Conservation (phyloP, 30 jellyfish, hydroid and myxozoan genomes). For the Sanderia malayensis region DNA sequence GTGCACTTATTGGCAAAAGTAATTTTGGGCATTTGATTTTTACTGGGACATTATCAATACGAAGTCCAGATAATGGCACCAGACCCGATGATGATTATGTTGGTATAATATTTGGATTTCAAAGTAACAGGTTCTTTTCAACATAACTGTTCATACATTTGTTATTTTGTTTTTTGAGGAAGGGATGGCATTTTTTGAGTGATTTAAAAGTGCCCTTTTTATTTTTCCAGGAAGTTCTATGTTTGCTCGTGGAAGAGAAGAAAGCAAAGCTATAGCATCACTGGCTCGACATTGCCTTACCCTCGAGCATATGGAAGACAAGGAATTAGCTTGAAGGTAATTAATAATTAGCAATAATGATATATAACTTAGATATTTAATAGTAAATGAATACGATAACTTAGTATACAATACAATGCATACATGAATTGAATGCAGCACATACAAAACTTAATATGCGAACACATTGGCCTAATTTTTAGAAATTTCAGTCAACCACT, state of each 20-base stretch:
- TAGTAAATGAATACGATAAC: too few relatives aligned
- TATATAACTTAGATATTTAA: too few relatives aligned
- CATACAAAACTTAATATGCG: too few relatives aligned
- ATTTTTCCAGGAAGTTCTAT: constrained; percentile 52
- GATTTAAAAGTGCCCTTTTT: too few relatives aligned
- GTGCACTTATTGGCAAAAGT: constrained; percentile 53
- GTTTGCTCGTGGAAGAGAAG: constrained; percentile 68
- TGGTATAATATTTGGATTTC: constrained; percentile 73
- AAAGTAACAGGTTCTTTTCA: constrained; percentile 77
- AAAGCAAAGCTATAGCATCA: constrained; percentile 47
- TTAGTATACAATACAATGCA: too few relatives aligned
- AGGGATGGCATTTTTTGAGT: too few relatives aligned
- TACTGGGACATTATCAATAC: constrained; percentile 65
- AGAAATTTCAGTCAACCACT: constrained; percentile 53
- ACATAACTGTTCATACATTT: too few relatives aligned
- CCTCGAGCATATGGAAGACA: constrained; percentile 63
- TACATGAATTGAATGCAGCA: too few relatives aligned
- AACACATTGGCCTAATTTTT: neutral
- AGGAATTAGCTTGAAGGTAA: constrained; percentile 68
- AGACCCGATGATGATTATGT: constrained; percentile 63
- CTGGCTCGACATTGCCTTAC: constrained; percentile 21
- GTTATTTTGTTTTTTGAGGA: too few relatives aligned
- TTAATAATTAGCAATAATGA: too few relatives aligned
- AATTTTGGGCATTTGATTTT: constrained; percentile 45
- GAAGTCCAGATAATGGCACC: constrained; percentile 37